Percentiles rank a stretch among this genome's conserved stretches.
phyloP scores from a whole-genome alignment of 2,113 vertebrate species.

The Xenus cinereus region DNA sequence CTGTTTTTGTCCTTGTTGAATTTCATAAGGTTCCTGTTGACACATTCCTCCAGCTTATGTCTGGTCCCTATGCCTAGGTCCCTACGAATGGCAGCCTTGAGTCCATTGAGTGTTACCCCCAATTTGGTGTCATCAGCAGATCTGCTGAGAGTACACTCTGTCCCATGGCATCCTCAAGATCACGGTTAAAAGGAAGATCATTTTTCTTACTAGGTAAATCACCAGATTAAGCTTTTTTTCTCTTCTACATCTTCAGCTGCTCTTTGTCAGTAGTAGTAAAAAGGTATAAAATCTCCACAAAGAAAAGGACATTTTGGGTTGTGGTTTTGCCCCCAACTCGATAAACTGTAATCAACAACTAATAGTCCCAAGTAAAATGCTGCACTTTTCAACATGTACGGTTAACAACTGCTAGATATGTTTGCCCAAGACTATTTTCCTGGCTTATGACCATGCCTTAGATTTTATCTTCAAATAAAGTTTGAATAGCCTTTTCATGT shows the following conservation, averaged over 20 bases:
- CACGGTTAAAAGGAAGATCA: neutral
- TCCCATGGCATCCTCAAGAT: neutral
- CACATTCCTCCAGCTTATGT: neutral
- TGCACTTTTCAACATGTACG: neutral
- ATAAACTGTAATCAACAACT: neutral
- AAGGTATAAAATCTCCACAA: neutral
- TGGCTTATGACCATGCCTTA: neutral
- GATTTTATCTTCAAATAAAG: slow-evolving; percentile 12
- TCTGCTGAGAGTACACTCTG: neutral
- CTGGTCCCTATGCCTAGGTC: neutral
- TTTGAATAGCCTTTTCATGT: neutral
- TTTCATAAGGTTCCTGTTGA: neutral
- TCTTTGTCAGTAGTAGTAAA: neutral
- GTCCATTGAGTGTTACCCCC: neutral
- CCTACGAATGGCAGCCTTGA: neutral
- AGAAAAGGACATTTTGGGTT: neutral
- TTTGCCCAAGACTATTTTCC: neutral
- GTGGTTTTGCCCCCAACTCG: neutral
- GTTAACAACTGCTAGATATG: neutral
- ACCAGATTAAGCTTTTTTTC: neutral
- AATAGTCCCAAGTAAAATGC: neutral
- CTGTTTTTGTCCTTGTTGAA: neutral
- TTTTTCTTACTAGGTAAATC: neutral
- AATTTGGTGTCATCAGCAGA: neutral
- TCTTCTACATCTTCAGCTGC: neutral